These are phyloP conservation scores for Aleiodes alternator DNA, from an alignment of 2,888 invertebrate species.

Conservation along the genomic window DNA sequence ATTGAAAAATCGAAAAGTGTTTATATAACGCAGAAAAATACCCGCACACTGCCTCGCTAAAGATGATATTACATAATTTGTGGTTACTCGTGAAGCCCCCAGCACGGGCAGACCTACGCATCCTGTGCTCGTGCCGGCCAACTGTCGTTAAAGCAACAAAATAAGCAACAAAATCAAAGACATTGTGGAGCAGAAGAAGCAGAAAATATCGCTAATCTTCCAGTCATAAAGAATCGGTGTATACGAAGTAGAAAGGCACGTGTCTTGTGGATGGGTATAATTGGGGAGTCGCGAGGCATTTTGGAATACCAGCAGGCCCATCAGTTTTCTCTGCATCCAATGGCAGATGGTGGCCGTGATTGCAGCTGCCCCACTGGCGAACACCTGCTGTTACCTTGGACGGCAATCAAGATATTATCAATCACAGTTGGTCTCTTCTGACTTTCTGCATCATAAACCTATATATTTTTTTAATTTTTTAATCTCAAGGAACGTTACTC, in stretches of 20 bases:
- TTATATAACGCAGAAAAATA: too few species aligned
- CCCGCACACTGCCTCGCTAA: not conserved
- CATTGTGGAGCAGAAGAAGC: constrained; percentile 23
- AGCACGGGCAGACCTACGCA: not conserved
- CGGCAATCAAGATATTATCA: constrained; percentile 62
- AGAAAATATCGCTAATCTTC: constrained; percentile 35
- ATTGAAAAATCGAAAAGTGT: too few species aligned
- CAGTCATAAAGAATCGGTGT: constrained; percentile 55
- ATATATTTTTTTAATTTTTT: constrained; percentile 17
- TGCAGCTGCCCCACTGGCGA: constrained; percentile 69
- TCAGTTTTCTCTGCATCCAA: constrained; percentile 51
- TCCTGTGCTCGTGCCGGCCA: constrained; percentile 36
- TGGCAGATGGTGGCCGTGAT: constrained; percentile 72
- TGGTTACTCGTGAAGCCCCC: not conserved
- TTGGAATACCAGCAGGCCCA: constrained; percentile 49
- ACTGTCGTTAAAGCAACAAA: constrained; percentile 33
- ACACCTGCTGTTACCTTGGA: constrained; percentile 74
- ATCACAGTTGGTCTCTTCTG: constrained; percentile 59
- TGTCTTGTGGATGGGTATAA: constrained; percentile 66
- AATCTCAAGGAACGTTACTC: not conserved
- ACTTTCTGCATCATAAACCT: not conserved
- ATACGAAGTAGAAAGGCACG: constrained; percentile 62
- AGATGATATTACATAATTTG: not conserved
- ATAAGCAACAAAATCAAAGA: constrained; percentile 37
- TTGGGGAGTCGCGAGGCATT: constrained; percentile 59